Percentiles rank a stretch among this genome's conserved stretches.
These are phyloP conservation scores for Sphinx pinastri DNA, from an alignment of 2,888 invertebrate genomes.

Conservation along the genomic window DNA sequence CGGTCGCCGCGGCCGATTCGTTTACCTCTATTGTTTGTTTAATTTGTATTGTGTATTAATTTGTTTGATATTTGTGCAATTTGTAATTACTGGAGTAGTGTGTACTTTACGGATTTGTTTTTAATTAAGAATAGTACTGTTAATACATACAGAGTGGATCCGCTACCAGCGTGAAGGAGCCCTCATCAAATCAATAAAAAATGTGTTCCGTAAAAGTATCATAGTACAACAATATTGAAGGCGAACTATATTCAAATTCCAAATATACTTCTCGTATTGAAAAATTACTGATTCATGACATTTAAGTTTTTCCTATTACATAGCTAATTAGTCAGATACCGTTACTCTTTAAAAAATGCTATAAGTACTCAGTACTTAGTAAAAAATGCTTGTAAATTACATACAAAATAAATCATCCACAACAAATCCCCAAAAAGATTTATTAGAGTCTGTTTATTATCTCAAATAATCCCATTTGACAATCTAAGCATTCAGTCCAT, in stretches of 20 bases:
- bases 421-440: background rate
- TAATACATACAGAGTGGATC: too few species aligned
- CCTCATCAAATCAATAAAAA: too few species aligned
- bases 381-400: background rate
- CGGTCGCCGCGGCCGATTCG: constrained; percentile 48
- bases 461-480: constrained; percentile 32
- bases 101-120: background rate
- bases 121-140: background rate
- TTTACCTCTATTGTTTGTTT: constrained; percentile 57
- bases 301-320: too few species aligned
- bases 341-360: too few species aligned
- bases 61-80: constrained; percentile 26
- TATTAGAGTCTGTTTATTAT: constrained; percentile 6
- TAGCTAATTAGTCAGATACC: too few species aligned
- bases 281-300: too few species aligned
- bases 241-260: too few species aligned
- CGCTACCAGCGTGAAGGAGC: too few species aligned
- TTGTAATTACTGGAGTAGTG: background rate
- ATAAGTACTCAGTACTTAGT: too few species aligned
- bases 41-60: constrained; percentile 60
- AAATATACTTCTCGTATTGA: too few species aligned
- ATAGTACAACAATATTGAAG: too few species aligned
- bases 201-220: too few species aligned
- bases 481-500: constrained; percentile 22
- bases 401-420: background rate